Evolutionary conservation across 2,113 vertebrate species (phyloP).

Genomic region (Lepus europaeus): DNA sequence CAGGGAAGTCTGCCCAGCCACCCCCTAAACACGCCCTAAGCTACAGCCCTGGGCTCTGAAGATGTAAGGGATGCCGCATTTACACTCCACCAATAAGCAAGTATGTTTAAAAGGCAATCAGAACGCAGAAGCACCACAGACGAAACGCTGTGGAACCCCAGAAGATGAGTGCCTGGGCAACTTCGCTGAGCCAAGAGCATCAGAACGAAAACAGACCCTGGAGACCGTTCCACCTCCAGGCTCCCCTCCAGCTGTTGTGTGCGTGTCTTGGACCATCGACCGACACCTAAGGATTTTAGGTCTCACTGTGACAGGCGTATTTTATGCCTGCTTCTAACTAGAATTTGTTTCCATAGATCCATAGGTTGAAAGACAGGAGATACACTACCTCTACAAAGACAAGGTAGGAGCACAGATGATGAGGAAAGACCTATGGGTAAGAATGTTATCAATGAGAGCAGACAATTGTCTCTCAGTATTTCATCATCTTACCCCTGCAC

Average conservation of each 20-base stretch:
- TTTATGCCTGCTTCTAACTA: background rate
- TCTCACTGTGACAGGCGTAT: background rate
- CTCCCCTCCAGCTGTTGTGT: background rate
- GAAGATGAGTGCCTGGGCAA: background rate
- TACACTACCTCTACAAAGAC: no score
- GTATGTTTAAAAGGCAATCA: background rate
- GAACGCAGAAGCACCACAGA: background rate
- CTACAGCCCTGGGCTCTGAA: background rate
- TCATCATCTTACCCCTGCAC: background rate
- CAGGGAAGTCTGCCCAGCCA: background rate
- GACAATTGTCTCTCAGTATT: background rate
- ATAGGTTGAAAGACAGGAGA: background rate
- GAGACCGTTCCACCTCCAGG: background rate
- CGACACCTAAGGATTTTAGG: background rate
- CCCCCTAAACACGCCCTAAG: background rate
- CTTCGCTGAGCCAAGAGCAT: background rate
- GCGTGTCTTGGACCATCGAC: background rate
- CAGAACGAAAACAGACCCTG: background rate
- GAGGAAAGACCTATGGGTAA: background rate
- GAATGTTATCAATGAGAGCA: background rate
- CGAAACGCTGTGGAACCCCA: background rate
- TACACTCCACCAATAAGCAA: background rate
- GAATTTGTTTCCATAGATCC: background rate
- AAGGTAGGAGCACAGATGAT: no score
- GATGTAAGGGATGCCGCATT: background rate